These are phyloP conservation scores for Lota lota DNA, from an alignment of 2,113 vertebrate species.

Conservation along the genomic window DNA sequence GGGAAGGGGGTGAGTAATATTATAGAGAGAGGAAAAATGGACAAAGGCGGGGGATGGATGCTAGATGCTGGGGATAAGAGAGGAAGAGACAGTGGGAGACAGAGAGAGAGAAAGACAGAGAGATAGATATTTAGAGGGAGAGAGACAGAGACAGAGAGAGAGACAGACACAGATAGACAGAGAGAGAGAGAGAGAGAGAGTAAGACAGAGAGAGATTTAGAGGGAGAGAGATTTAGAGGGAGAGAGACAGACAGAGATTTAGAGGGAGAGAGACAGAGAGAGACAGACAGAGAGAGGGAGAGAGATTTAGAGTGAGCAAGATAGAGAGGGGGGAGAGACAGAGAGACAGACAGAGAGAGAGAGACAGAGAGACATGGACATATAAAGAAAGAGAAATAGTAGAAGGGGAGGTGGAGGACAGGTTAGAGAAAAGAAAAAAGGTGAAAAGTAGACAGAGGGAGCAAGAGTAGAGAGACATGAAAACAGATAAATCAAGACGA, in stretches of 20 bases:
- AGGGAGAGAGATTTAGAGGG: not conserved
- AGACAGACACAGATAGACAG: not conserved
- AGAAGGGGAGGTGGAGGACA: not conserved
- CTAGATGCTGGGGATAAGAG: slow-evolving; percentile 10
- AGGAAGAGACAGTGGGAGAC: not conserved
- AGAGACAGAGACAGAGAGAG: not conserved
- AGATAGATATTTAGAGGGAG: not conserved
- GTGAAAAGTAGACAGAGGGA: not conserved
- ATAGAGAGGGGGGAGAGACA: not conserved
- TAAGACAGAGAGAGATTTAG: not conserved
- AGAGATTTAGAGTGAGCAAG: no score
- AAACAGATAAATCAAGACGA: not conserved
- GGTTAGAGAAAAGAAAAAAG: not conserved
- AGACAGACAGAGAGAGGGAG: not conserved
- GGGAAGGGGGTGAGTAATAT: slow-evolving; percentile 6
- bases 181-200: not conserved
- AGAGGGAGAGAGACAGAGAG: not conserved
- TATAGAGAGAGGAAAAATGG: no score
- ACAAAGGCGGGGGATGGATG: no score
- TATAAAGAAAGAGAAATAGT: not conserved
- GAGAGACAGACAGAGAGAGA: not conserved
- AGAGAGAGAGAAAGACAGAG: not conserved
- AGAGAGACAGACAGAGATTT: not conserved
- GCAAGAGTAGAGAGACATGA: not conserved
- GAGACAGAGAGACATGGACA: not conserved